Percentiles rank a stretch among this genome's conserved stretches.
Conservation (phyloP, 1,140 invertebrate genomes). For the Heliothis subflexa region DNA sequence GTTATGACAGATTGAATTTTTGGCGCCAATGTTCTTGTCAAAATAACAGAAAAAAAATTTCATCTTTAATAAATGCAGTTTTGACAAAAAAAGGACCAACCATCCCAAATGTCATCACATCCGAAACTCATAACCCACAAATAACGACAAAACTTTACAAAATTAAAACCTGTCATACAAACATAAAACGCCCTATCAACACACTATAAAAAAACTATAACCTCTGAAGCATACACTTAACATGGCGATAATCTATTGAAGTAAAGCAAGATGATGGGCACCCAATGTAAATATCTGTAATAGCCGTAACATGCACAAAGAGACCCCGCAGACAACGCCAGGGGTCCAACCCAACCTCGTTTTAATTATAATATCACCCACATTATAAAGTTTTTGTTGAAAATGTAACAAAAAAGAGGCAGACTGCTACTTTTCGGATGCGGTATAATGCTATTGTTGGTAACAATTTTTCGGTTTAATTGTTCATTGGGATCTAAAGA, state of each 20-base stretch:
- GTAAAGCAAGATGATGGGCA: constrained; percentile 60
- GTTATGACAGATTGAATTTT: constrained; percentile 8
- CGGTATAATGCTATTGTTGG: constrained; percentile 45
- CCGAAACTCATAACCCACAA: constrained; percentile 10
- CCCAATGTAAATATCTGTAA: constrained; percentile 83
- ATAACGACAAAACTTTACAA: constrained; percentile 9
- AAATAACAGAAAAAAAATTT: not conserved
- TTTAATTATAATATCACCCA: constrained; percentile 86
- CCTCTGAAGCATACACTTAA: constrained; percentile 36
- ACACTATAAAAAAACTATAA: constrained; percentile 36
- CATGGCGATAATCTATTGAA: constrained; percentile 46
- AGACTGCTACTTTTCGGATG: constrained; percentile 70
- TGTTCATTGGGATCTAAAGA: constrained; percentile 22
- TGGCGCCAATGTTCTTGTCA: constrained; percentile 11
- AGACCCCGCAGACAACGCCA: constrained; percentile 73
- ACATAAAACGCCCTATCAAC: constrained; percentile 39
- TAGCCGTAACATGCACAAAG: constrained; percentile 77
- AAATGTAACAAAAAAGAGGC: constrained; percentile 63
- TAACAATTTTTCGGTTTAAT: constrained; percentile 43
- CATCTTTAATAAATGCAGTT: not conserved
- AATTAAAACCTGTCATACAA: constrained; percentile 44
- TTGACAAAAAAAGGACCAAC: not conserved
- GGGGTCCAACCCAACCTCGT: constrained; percentile 72
- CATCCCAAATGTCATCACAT: constrained; percentile 8
- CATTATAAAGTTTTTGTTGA: constrained; percentile 79